Evolutionary conservation across 2,797 vertebrate species (phyloP).

Genomic region (Catostomus latipinnis): DNA sequence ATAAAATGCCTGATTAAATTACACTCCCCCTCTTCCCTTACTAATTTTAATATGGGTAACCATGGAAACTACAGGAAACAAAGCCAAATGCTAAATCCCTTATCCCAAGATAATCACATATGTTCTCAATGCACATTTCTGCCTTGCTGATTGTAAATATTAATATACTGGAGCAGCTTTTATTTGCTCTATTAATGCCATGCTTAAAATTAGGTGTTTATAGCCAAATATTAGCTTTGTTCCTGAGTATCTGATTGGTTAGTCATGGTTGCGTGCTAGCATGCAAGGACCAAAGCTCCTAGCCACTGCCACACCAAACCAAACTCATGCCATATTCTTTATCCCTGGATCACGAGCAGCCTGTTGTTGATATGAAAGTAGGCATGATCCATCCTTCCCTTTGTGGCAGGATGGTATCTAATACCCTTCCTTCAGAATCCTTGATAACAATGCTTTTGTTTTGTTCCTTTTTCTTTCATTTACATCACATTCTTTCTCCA

Average conservation of each 20-base stretch:
- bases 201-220: background rate
- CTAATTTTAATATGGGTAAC: slow-evolving; percentile 79
- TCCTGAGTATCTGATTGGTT: slow-evolving; percentile 67
- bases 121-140: slow-evolving; percentile 6
- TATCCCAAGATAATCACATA: slow-evolving; percentile 23
- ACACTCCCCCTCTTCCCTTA: slow-evolving; percentile 62
- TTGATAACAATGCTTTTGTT: slow-evolving; percentile 65
- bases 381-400: slow-evolving; percentile 59
- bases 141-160: slow-evolving; percentile 25
- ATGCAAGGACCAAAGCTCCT: slow-evolving; percentile 61
- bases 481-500: slow-evolving; percentile 48
- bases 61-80: slow-evolving; percentile 72
- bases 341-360: slow-evolving; percentile 53
- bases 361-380: slow-evolving; percentile 46
- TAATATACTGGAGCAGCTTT: background rate
- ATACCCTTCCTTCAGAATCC: slow-evolving; percentile 69
- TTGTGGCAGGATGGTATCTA: slow-evolving; percentile 65
- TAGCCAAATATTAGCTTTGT: slow-evolving; percentile 52
- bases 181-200: slow-evolving; percentile 2
- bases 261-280: slow-evolving; percentile 69
- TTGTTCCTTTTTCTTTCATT: slow-evolving; percentile 52
- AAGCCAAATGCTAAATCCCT: slow-evolving; percentile 61
- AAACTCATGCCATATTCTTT: slow-evolving; percentile 55
- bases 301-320: slow-evolving; percentile 48
- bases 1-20: slow-evolving; percentile 43